Percentiles rank a stretch among this genome's conserved stretches.
Evolutionary conservation across 2,888 invertebrate species (phyloP).

Genomic region (Eupithecia dodoneata): DNA sequence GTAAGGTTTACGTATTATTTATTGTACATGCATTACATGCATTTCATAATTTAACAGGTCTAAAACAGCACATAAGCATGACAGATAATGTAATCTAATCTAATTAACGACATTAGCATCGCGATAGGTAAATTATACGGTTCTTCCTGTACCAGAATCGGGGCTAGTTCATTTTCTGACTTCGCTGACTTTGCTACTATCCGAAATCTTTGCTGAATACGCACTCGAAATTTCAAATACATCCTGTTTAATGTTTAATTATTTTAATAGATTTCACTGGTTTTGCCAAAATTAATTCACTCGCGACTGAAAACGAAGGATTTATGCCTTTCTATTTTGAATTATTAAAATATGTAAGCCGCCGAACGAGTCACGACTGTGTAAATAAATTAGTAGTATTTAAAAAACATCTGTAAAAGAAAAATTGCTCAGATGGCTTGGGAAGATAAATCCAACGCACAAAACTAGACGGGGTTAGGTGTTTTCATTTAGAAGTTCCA

Average conservation of each 20-base stretch:
- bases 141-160: background rate
- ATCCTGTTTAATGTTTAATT: background rate
- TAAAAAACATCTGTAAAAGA: no score
- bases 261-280: background rate
- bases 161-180: constrained; percentile 20
- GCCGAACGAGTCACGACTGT: background rate
- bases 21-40: no score
- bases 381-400: no score
- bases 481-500: no score
- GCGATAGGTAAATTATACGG: background rate
- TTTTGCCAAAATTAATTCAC: background rate
- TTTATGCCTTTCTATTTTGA: background rate
- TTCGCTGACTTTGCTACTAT: constrained; percentile 20
- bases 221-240: background rate
- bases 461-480: no score
- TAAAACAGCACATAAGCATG: no score
- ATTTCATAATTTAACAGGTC: no score
- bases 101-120: background rate
- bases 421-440: no score
- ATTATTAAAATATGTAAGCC: background rate
- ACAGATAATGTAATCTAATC: background rate
- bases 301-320: background rate
- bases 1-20: no score
- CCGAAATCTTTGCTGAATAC: constrained; percentile 8
- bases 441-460: no score